Evolutionary conservation across 2,797 vertebrate species (phyloP), one percentile per base, ranked within the genome.

Genomic region (Taenioides sp.): DNA sequence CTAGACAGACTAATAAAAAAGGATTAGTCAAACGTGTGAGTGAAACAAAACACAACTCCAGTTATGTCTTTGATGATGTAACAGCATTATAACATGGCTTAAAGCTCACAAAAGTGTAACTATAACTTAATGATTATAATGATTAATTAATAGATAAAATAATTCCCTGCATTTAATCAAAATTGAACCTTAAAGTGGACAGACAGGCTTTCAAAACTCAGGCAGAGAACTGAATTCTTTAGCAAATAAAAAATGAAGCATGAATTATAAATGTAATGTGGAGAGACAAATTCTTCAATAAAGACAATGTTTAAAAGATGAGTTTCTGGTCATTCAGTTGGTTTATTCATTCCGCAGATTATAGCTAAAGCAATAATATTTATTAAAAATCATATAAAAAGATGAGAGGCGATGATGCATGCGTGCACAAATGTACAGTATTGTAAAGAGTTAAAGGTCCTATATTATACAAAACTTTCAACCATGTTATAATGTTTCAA

Each of bases 401-500:
- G 9, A 69, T 40, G 5, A 49, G 66, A 25, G 10, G 31, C 47
- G 47, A 47, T 34, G 25, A 34, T 34, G 9, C 43, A 57, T 3
- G 50, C 10, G 10, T 59, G 25, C 65, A 28, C 37, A 34, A 65
- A 43, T 66, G 67, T 54, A 65, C 34, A 72, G 49, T 63, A 34
- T 14, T 11, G 22, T 3, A 65, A 63, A 79, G 67, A 49, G 65
- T 78, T 71, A 68, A 71, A 37, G 9, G 9, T 37, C 7, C 31
- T 37, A 37, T 37, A 37, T 37, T 37, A 37, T 37, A 7, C 34
- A 9, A 37, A 37, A 37, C 7, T 10, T 7, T 10, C 34, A n/a
- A n/a, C n/a, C n/a, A n/a, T 37, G 1, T 37, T 37, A 9, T 37
- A 1, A 37, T 0, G 1, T 37, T 9, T 9, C 10, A 37, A 37